Evolutionary conservation across 2,113 vertebrate species (phyloP).

Genomic region (Buteo buteo): DNA sequence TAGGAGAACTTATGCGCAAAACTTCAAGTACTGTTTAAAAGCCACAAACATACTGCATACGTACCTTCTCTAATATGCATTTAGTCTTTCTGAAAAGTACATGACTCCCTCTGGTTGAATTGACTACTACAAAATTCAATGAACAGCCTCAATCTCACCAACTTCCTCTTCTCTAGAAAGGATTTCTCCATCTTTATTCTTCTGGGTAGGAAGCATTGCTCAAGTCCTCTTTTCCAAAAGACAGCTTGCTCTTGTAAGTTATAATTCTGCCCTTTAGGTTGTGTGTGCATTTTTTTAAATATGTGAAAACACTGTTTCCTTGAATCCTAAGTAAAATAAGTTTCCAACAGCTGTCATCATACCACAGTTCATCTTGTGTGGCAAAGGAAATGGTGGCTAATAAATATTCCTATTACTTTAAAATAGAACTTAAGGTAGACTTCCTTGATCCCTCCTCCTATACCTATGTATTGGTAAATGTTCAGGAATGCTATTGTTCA

Average conservation of each 20-base stretch:
- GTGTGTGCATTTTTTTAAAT: neutral
- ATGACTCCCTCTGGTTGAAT: neutral
- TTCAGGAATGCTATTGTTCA: neutral
- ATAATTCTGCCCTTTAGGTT: neutral
- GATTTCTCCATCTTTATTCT: constrained; percentile 37
- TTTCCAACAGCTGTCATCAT: neutral
- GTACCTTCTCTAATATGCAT: neutral
- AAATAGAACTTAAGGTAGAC: neutral
- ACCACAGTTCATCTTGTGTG: neutral
- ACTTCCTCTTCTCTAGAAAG: constrained; percentile 29
- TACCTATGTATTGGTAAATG: neutral
- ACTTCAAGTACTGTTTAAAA: neutral
- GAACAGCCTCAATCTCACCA: neutral
- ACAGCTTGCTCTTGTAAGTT: constrained; percentile 14
- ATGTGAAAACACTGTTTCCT: neutral
- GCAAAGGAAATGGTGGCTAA: neutral
- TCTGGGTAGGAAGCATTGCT: constrained; percentile 24
- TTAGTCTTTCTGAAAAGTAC: neutral
- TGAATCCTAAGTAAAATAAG: neutral
- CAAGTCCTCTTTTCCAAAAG: constrained; percentile 24
- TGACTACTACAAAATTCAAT: neutral
- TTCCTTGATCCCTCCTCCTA: neutral
- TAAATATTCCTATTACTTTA: neutral
- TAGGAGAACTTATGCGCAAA: neutral
- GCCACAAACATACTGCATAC: neutral